A percentile compares a stretch with the other conserved stretches of the same genome.
These are phyloP conservation scores for Adela reaumurella DNA, from an alignment of 2,888 invertebrate genomes.

Conservation along the genomic window DNA sequence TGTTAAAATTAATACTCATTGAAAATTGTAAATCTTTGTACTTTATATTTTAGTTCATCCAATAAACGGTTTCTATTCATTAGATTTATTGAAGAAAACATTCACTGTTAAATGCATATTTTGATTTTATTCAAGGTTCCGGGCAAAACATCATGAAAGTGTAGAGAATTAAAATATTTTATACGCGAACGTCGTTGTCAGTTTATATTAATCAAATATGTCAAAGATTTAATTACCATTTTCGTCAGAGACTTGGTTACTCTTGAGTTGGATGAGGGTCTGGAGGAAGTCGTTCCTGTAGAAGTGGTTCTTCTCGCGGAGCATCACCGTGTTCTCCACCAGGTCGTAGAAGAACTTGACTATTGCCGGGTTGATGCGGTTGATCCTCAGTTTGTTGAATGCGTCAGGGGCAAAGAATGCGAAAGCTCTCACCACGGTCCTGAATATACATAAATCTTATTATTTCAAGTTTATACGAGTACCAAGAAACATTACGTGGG, in stretches of 20 bases:
- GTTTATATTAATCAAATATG: slow-evolving; percentile 1
- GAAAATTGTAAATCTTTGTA: too few species aligned
- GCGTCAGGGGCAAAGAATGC: slow-evolving; percentile 39
- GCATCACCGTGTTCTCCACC: slow-evolving; percentile 34
- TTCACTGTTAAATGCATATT: not conserved
- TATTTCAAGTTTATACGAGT: too few species aligned
- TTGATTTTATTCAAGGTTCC: too few species aligned
- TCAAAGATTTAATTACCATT: slow-evolving; percentile 19
- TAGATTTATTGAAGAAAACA: slow-evolving; percentile 3
- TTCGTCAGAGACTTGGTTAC: slow-evolving; percentile 22
- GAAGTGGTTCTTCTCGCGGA: slow-evolving; percentile 27
- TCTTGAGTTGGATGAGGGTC: slow-evolving; percentile 47
- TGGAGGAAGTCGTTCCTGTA: slow-evolving; percentile 52
- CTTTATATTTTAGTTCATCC: too few species aligned
- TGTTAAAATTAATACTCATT: too few species aligned
- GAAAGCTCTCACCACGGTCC: slow-evolving; percentile 35
- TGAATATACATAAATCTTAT: too few species aligned
- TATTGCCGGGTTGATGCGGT: slow-evolving; percentile 30
- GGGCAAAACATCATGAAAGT: too few species aligned
- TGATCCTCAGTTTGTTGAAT: slow-evolving; percentile 32
- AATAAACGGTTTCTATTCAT: too few species aligned
- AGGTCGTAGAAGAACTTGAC: slow-evolving; percentile 36
- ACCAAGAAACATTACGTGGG: slow-evolving; percentile 3
- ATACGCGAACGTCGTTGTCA: not conserved
- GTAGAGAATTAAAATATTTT: too few species aligned